Base-by-base conservation (phyloP, 2,113 vertebrate species). In the Pituophis catenifer region DNA sequence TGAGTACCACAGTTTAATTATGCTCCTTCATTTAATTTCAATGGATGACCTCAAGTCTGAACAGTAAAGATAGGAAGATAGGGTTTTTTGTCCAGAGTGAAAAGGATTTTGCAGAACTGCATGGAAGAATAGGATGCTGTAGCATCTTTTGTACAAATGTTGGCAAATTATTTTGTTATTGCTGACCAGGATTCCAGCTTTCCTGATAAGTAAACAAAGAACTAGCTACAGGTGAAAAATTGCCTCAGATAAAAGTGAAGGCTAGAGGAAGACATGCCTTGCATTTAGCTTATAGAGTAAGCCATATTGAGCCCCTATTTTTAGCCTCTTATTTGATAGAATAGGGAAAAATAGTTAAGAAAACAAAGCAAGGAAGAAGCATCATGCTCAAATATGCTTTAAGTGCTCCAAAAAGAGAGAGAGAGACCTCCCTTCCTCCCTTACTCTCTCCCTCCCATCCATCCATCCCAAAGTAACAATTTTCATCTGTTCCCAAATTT, bases 311-410 rank as follows among this genome's bases (percentile, higher is more conserved):
- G 33, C 8, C 50, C 86, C 88, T 91, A 85, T 88, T 94, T 93
- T 95, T 93, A 95, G 59, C 75, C 58, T 87, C 57, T 89, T 6
- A 17, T 48, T 88, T 50, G 88, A 48, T 21, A 57, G 33, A 59
- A 23, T 88, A 81, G 52, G 87, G 59, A 48, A 91, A 93, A 29
- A 57, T 11, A 2, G 33, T 81, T 59, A 89, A 33, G 48, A 90
- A 93, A 93, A 89, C 91, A 92, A 85, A 17, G 33, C 89, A 55
- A 91, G 75, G 81, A 1, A 44, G 1, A 94, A 65, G 24, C 3
- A 89, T 26, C 23, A 2, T 57, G 58, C 50, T 59, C 57, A 81
- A 33, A 23, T 12, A 38, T 19, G 50, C 59, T 91, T 29, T 21
- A 50, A 62, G 26, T 55, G 48, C 53, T 89, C 81, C 24, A 81